Percentiles rank a stretch among this genome's conserved stretches.
Evolutionary conservation across 1,140 invertebrate genomes (phyloP).

Genomic region (Heterodera schachtii): DNA sequence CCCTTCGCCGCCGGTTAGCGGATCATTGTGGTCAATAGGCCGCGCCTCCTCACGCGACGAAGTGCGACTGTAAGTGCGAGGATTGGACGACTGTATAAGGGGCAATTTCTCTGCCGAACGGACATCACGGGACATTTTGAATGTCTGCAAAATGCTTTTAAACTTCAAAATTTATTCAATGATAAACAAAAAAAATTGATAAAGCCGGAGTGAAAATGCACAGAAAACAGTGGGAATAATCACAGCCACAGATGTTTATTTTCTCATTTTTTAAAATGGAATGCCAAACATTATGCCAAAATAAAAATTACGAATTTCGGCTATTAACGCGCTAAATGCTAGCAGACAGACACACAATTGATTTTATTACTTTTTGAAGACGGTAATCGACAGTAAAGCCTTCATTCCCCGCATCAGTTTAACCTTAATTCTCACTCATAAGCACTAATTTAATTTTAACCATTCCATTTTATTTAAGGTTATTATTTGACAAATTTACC

Average conservation of each 20-base stretch:
- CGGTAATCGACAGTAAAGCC: too few relatives aligned
- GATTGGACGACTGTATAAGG: not conserved
- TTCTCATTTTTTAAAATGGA: too few relatives aligned
- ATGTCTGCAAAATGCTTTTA: not conserved
- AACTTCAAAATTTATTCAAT: not conserved
- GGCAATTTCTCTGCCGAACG: not conserved
- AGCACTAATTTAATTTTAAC: too few relatives aligned
- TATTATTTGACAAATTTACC: not conserved
- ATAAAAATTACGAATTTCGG: too few relatives aligned
- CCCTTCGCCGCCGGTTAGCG: not conserved
- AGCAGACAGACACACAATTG: too few relatives aligned
- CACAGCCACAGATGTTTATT: too few relatives aligned
- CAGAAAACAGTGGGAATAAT: too few relatives aligned
- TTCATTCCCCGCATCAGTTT: too few relatives aligned
- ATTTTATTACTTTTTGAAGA: too few relatives aligned
- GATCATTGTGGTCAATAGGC: not conserved
- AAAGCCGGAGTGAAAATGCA: not conserved
- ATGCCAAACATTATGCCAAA: too few relatives aligned
- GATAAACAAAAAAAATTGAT: not conserved
- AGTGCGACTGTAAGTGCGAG: not conserved
- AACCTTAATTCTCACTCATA: too few relatives aligned
- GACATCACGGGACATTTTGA: not conserved
- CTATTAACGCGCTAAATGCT: too few relatives aligned
- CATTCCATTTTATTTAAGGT: not conserved
- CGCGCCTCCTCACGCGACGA: conserved; percentile 7